Conservation (phyloP, 2,113 vertebrate species). For the Gnathonemus echidnorhynchus region DNA sequence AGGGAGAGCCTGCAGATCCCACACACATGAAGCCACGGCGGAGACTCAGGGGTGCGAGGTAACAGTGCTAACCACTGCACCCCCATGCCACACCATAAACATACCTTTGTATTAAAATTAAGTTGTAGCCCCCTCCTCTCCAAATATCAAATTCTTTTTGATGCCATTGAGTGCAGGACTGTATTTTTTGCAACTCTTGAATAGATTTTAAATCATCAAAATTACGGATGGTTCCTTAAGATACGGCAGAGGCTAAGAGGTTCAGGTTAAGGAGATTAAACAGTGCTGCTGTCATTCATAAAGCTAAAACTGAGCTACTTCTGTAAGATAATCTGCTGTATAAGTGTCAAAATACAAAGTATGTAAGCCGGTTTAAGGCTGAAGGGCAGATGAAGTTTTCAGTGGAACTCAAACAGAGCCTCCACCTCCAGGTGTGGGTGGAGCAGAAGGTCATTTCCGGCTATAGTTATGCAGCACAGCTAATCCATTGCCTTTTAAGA, state of each 20-base stretch:
- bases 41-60: background rate
- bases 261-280: background rate
- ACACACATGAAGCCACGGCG: background rate
- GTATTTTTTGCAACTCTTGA: background rate
- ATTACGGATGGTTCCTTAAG: background rate
- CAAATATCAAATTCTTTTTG: background rate
- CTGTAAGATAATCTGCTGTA: background rate
- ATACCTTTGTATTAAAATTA: background rate
- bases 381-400: background rate
- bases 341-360: background rate
- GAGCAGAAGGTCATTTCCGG: background rate
- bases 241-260: background rate
- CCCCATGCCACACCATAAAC: background rate
- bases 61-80: background rate
- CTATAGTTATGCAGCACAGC: constrained; percentile 36
- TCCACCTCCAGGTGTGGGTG: background rate
- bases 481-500: constrained; percentile 29
- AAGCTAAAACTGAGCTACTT: background rate
- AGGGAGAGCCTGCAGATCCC: background rate
- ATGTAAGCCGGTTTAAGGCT: background rate
- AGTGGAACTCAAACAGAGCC: background rate
- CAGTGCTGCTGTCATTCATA: background rate
- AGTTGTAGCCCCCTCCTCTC: background rate
- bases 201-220: background rate
- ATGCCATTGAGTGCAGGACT: background rate